phyloP scores from a whole-genome alignment of 2,888 invertebrate species.

The Lamellibrachia columna region DNA sequence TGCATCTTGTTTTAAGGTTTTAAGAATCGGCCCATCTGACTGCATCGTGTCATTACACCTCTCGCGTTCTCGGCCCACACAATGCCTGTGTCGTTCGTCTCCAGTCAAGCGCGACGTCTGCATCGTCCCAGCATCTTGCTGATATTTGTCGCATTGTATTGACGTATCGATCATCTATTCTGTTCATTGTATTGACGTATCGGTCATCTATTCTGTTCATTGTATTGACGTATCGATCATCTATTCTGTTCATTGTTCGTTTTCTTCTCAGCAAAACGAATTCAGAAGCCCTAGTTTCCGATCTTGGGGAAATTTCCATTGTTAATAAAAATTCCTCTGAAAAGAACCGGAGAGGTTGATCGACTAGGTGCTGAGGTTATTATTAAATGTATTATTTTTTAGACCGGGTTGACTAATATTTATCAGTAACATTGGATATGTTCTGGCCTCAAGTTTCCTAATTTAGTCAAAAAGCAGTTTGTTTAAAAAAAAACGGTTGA shows the following conservation, averaged over 20 bases:
- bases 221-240: background rate
- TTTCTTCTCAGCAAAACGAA: background rate
- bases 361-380: too few species aligned
- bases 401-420: too few species aligned
- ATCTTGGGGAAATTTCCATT: background rate
- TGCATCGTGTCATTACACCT: background rate
- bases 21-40: background rate
- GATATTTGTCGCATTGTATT: background rate
- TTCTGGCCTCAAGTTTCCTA: too few species aligned
- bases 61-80: background rate
- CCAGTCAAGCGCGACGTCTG: background rate
- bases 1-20: background rate
- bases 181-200: background rate
- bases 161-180: background rate
- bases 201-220: background rate
- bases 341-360: background rate
- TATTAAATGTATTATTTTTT: too few species aligned
- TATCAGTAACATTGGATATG: too few species aligned
- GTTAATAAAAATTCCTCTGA: background rate
- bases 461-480: too few species aligned
- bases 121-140: background rate
- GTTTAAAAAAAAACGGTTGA: too few species aligned
- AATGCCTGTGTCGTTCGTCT: background rate
- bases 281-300: background rate
- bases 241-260: background rate